Percentiles rank a stretch among this genome's conserved stretches.
Conservation (phyloP, 2,888 invertebrate genomes). For the Chironomus riparius region DNA sequence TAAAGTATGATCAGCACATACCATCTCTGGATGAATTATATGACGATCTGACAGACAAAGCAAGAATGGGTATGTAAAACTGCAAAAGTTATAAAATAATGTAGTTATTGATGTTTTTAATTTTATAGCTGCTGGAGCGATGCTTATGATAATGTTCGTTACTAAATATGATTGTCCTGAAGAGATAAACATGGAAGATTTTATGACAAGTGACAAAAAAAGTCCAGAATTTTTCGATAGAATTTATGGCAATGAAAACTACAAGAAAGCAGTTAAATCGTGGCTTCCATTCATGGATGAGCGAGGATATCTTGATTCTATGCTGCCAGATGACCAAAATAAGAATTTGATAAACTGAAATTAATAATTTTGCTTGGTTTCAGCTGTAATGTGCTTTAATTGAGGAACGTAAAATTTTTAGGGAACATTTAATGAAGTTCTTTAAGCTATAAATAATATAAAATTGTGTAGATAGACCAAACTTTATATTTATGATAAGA, state of each 20-base stretch:
- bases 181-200: neutral
- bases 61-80: neutral
- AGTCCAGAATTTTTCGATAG: neutral
- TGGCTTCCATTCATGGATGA: slow-evolving; percentile 21
- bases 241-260: slow-evolving; percentile 8
- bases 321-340: neutral
- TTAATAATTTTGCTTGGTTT: neutral
- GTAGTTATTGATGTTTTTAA: neutral
- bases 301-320: slow-evolving; percentile 10
- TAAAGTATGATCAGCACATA: slow-evolving; percentile 12
- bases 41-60: slow-evolving; percentile 6
- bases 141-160: neutral
- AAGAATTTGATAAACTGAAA: neutral
- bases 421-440: too few relatives aligned
- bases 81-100: neutral
- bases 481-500: too few relatives aligned
- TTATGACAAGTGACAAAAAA: neutral
- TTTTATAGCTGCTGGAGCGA: neutral
- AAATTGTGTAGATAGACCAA: too few relatives aligned
- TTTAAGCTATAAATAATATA: too few relatives aligned
- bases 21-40: slow-evolving; percentile 24
- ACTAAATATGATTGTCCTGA: neutral
- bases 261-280: neutral
- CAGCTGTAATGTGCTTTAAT: too few relatives aligned
- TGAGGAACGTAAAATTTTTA: too few relatives aligned